Conservation (phyloP, 2,113 vertebrate species). For the Sciurus niger region DNA sequence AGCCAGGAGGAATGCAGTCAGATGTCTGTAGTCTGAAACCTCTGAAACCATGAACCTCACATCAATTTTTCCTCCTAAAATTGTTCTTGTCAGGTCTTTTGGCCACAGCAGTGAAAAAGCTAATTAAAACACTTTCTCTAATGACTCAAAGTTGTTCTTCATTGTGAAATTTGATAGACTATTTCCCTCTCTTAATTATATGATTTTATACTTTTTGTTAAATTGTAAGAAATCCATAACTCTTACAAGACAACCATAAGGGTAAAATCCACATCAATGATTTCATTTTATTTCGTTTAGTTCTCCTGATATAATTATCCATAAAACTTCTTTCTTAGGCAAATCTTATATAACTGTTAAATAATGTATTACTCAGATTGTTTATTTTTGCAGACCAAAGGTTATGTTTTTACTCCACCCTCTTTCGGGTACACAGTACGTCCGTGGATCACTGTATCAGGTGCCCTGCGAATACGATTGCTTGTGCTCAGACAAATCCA, state of each 20-base stretch:
- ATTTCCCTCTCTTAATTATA: neutral
- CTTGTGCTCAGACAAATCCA: neutral
- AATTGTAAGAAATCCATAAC: neutral
- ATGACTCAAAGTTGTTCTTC: neutral
- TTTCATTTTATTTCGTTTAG: neutral
- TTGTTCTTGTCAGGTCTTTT: no score
- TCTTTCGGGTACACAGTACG: neutral
- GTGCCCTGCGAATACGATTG: fast-evolving
- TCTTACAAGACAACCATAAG: neutral
- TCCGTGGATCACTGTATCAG: fast-evolving
- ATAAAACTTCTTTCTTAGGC: no score
- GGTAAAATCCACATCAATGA: neutral
- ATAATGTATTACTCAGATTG: neutral
- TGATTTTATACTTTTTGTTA: neutral
- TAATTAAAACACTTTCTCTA: neutral
- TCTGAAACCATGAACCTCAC: no score
- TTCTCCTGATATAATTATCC: neutral
- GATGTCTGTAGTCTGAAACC: no score
- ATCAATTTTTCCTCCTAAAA: no score
- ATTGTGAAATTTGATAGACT: neutral
- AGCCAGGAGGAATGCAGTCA: no score
- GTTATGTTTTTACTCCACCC: neutral
- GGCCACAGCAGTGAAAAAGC: no score
- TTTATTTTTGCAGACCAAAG: neutral
- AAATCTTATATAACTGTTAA: neutral